Evolutionary conservation across 2,113 vertebrate species (phyloP).

Genomic region (Argyrosomus japonicus): DNA sequence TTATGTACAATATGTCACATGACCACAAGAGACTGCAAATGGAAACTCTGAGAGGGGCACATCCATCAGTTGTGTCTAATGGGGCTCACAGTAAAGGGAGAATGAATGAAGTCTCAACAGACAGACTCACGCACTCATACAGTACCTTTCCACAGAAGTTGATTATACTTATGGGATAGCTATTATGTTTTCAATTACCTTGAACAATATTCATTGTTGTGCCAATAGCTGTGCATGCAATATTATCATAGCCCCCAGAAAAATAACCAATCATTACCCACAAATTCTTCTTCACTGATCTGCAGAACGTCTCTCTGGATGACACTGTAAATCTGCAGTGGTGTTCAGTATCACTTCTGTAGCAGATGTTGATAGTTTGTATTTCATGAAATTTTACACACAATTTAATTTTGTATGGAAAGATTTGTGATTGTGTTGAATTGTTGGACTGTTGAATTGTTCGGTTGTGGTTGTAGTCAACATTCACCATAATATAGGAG

Average conservation of each 20-base stretch:
- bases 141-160: conserved; percentile 23
- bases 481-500: too few relatives aligned
- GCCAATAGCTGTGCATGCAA: not conserved
- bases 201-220: not conserved
- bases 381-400: not conserved
- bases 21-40: conserved; percentile 86
- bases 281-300: too few relatives aligned
- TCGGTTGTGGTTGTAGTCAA: too few relatives aligned
- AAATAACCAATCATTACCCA: not conserved
- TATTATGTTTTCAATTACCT: not conserved
- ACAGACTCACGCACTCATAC: conserved; percentile 58
- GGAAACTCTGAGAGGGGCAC: conserved; percentile 77
- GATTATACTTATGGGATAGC: conserved; percentile 24
- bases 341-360: not conserved
- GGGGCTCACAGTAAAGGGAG: conserved; percentile 74
- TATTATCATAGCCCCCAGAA: not conserved
- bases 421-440: not conserved
- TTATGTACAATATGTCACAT: conserved; percentile 87
- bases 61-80: conserved; percentile 86
- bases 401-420: not conserved
- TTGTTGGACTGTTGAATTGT: too few relatives aligned
- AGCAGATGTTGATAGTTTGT: not conserved
- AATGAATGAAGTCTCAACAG: conserved; percentile 73
- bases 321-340: too few relatives aligned
- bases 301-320: not conserved